phyloP scores from a whole-genome alignment of 2,113 vertebrate species.

The Elachura formosa region DNA sequence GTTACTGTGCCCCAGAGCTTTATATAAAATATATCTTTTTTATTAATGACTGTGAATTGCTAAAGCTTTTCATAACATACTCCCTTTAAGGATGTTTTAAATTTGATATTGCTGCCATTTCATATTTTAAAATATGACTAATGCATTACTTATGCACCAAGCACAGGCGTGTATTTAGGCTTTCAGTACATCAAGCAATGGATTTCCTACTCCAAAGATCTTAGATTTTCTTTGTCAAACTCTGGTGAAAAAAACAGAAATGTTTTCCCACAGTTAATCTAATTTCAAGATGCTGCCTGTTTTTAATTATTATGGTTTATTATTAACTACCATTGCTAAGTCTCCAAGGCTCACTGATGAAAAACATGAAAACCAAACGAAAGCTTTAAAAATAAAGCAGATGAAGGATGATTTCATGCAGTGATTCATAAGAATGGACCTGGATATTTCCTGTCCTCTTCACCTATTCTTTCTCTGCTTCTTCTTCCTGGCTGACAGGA shows the following conservation, averaged over 20 bases:
- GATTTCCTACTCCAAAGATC: not conserved
- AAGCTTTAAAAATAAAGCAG: slow-evolving; percentile 11
- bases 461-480: not conserved
- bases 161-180: not conserved
- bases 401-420: slow-evolving; percentile 1
- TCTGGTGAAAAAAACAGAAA: not conserved
- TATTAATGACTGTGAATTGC: not conserved
- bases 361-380: slow-evolving; percentile 23
- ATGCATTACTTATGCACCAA: not conserved
- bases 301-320: slow-evolving; percentile 32
- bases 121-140: not conserved
- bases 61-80: not conserved
- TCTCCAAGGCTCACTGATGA: not conserved
- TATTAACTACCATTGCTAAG: slow-evolving; percentile 25
- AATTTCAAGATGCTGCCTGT: slow-evolving; percentile 13
- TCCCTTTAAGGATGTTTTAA: slow-evolving; percentile 3
- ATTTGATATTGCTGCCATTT: not conserved
- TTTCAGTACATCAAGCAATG: not conserved
- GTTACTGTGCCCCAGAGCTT: not conserved
- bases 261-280: slow-evolving; percentile 18
- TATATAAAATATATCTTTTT: not conserved
- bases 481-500: slow-evolving; percentile 69
- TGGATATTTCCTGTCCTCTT: not conserved
- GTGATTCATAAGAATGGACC: not conserved
- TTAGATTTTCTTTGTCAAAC: not conserved